Evolutionary conservation across 2,797 vertebrate species (phyloP), one percentile per base, ranked within the genome.

Genomic region (Picus viridis): DNA sequence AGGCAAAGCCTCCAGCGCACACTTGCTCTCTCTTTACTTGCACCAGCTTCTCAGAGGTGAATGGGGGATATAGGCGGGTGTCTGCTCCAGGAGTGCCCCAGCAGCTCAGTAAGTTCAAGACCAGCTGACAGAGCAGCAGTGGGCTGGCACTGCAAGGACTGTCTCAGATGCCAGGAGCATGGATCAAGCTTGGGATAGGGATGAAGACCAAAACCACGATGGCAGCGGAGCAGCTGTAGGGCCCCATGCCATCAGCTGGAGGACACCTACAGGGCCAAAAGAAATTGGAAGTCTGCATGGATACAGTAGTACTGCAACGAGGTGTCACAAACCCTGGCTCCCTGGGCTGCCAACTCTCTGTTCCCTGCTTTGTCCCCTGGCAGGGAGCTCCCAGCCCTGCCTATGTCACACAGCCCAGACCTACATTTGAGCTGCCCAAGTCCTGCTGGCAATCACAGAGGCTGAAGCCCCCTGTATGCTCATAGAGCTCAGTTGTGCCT

Each of bases 51-150:
- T 59, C 2, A 1, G 29, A 83, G 29, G 12, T 22, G 27, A 81
- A 29, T 0, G 0, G 11, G 56, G 51, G 22, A 39, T 51, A 36
- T 78, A 0, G 0, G 29, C 27, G 0, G 0, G 30, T 18, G 34
- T 47, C 78, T 80, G 65, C 56, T 68, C 51, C 39, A 61, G 86
- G 41, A 53, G 16, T 39, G 32, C 41, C 49, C 49, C 57, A 71
- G 74, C 43, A 88, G 57, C 43, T 67, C 67, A 57, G 49, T 10
- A 13, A 89, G 74, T 23, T 74, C 58, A 36, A 57, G 77, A 76
- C 16, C 16, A 1, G 2, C 11, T 36, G 70, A 41, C 39, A 83
- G 63, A 92, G 79, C 26, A 74, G 63, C 29, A 56, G 47, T 8
- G 14, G 43, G 41, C 53, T 72, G 39, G 34, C 39, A 49, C 12